These are phyloP conservation scores for Anhinga anhinga DNA, from an alignment of 2,113 vertebrate genomes.

Conservation along the genomic window DNA sequence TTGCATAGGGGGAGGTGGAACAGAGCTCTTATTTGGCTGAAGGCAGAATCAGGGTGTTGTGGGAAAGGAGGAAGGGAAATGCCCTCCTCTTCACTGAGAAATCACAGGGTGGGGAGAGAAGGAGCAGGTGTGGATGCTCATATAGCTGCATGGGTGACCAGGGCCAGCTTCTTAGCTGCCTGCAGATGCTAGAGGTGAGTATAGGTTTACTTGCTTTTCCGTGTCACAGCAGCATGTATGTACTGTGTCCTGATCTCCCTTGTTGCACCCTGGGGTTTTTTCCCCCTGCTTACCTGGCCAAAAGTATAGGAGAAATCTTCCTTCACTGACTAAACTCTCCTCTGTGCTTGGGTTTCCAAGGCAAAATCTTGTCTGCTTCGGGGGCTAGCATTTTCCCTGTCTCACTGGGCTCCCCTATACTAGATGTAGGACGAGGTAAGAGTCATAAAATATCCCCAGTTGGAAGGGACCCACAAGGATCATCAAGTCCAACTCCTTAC, in stretches of 20 bases:
- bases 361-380: background rate
- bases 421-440: background rate
- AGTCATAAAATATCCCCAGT: background rate
- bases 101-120: background rate
- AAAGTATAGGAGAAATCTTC: background rate
- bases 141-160: background rate
- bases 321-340: background rate
- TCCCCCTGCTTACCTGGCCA: background rate
- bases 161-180: background rate
- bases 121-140: background rate
- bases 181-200: background rate
- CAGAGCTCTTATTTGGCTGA: background rate
- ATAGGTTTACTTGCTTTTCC: background rate
- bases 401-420: background rate
- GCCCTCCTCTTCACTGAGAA: accelerated
- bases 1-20: background rate
- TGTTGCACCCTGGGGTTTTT: background rate
- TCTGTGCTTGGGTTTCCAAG: background rate
- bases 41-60: background rate
- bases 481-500: background rate
- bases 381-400: background rate
- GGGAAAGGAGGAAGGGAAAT: background rate
- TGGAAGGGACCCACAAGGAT: background rate
- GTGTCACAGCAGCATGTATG: background rate
- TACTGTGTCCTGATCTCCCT: background rate